Base-by-base conservation (phyloP, 2,888 invertebrate genomes). In the Microctonus aethiopoides region DNA sequence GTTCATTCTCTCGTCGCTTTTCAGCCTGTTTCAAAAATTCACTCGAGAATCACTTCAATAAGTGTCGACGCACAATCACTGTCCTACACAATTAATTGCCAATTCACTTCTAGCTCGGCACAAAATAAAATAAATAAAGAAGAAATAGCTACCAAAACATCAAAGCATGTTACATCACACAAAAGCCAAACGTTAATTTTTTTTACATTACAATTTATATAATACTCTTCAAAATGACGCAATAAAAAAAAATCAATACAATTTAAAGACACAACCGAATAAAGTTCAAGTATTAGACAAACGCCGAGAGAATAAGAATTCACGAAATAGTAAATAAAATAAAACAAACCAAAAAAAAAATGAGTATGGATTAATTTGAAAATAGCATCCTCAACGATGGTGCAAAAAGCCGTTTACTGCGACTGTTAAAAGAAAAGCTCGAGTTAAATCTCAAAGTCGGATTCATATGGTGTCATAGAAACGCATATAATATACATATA, bases 401-500 rank as follows among this genome's bases (percentile, higher is more conserved):
- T 72, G 70, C 72, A 74, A 78, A 72, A 74, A 63, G 70, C 66
- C 73, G 71, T 78, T 79, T 79, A 80, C 72, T 76, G 71, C 70
- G 69, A 76, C 76, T 72, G 76, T 78, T 75, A 75, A 76, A 65
- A 69, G 72, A 78, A 51, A 63, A 63, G 51, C 66, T 70, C 69
- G 61, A 39, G 72, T 79, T 78, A 79, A 78, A 72, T 75, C 70
- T 73, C 66, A 22, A 68, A 70, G 62, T 70, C 65, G 61, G 22
- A 54, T 29, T 59, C 63, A 69, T 70, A 64, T 63, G 59, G 59
- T 59, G 34, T 59, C 11, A 16, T 16, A 20, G 20, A 46, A 26
- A 60, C 20, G 29, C 36, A 60, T 36, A 60, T n/a, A n/a, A n/a
- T 22, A 61, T 61, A 61, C 26, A 61, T 61, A 61, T 41, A 61